A percentile compares a stretch with the other conserved stretches of the same genome.
These are phyloP conservation scores for Ophiodon elongatus DNA, from an alignment of 2,113 vertebrate species.

Conservation along the genomic window DNA sequence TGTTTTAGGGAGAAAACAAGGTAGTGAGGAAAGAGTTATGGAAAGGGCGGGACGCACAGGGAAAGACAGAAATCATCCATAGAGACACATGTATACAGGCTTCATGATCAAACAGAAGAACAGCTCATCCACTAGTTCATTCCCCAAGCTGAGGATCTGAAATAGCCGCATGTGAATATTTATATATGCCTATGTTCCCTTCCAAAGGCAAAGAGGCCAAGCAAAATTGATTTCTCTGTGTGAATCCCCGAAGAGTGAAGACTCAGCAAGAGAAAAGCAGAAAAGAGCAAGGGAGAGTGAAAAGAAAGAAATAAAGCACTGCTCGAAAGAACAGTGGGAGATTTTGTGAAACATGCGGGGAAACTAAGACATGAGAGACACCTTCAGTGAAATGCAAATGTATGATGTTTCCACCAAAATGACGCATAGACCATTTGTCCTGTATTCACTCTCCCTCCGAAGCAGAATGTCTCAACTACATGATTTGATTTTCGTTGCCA, in stretches of 20 bases:
- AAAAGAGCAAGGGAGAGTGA: slow-evolving; percentile 40
- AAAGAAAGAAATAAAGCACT: slow-evolving; percentile 35
- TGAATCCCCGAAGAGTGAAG: slow-evolving; percentile 70
- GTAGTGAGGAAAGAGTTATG: neutral
- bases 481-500: slow-evolving; percentile 40
- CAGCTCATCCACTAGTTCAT: slow-evolving; percentile 71
- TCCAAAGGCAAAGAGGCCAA: slow-evolving; percentile 77
- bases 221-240: slow-evolving; percentile 79
- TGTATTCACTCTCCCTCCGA: neutral
- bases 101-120: slow-evolving; percentile 73
- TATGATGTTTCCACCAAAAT: slow-evolving; percentile 23
- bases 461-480: neutral
- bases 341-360: slow-evolving; percentile 37
- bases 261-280: slow-evolving; percentile 66
- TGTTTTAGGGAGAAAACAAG: slow-evolving; percentile 27
- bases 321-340: slow-evolving; percentile 27
- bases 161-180: slow-evolving; percentile 81
- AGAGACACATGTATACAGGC: slow-evolving; percentile 68
- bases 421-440: slow-evolving; percentile 23
- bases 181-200: slow-evolving; percentile 76
- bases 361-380: slow-evolving; percentile 30
- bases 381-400: slow-evolving; percentile 31
- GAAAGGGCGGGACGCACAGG: slow-evolving; percentile 19
- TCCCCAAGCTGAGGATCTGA: slow-evolving; percentile 78
- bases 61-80: slow-evolving; percentile 52